phyloP scores from a whole-genome alignment of 2,113 vertebrate species.

The Capricornis sumatraensis region DNA sequence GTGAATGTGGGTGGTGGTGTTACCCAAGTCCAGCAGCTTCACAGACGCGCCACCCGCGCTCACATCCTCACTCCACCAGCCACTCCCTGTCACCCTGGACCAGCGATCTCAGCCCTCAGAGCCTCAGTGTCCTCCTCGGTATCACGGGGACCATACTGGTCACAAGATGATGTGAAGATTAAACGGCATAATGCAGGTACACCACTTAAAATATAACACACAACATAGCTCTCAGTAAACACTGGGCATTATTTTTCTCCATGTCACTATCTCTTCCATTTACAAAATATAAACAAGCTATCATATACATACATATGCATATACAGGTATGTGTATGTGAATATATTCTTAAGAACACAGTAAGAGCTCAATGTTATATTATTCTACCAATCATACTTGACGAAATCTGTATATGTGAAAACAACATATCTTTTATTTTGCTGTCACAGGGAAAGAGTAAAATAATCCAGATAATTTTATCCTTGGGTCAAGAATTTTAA shows the following conservation, averaged over 20 bases:
- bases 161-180: background rate
- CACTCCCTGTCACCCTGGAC: background rate
- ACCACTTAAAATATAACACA: background rate
- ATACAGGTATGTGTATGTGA: background rate
- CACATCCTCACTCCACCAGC: background rate
- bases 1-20: accelerated
- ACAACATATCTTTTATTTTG: conserved; percentile 4
- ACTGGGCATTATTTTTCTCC: background rate
- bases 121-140: background rate
- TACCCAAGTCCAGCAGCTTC: accelerated
- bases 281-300: background rate
- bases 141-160: accelerated
- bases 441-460: background rate
- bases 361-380: background rate
- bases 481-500: background rate
- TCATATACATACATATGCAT: background rate
- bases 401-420: background rate
- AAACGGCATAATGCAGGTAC: background rate
- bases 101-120: background rate
- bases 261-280: background rate
- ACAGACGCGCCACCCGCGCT: background rate
- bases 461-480: background rate
- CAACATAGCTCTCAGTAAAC: background rate
- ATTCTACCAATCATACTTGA: background rate
- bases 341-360: background rate